These are phyloP conservation scores for Astreopora myriophthalma DNA, from an alignment of 64 coral and sea anemone genomes.

Conservation along the genomic window DNA sequence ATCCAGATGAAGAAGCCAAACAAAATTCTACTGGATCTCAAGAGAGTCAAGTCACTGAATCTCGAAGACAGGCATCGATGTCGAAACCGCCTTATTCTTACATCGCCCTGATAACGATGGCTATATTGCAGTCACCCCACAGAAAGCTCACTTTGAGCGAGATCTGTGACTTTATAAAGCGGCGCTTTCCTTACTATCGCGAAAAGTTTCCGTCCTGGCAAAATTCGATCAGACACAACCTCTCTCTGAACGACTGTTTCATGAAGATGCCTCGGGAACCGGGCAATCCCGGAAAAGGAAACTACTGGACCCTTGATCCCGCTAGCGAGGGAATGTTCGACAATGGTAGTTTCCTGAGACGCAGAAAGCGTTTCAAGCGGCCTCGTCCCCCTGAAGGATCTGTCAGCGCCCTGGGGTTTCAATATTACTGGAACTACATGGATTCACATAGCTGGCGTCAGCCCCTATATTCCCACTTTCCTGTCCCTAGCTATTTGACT, in stretches of 20 bases:
- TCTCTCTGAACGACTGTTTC: constrained; percentile 98
- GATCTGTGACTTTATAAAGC: constrained; percentile 98
- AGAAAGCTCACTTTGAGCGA: constrained; percentile 98
- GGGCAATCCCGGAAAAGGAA: constrained; percentile 96
- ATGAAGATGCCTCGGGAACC: constrained; percentile 99
- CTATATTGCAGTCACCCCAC: constrained; percentile 92
- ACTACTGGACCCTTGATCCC: constrained; percentile 98
- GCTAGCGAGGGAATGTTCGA: constrained; percentile 99
- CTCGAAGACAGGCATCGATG: constrained; percentile 42
- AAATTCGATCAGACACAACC: constrained; percentile 97
- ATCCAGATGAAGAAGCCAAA: constrained; percentile 18
- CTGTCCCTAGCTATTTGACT: constrained; percentile 39
- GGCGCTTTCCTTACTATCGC: constrained; percentile 92
- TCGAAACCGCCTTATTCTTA: constrained; percentile 99
- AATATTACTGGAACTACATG: constrained; percentile 83
- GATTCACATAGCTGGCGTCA: constrained; percentile 60
- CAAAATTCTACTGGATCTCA: background rate
- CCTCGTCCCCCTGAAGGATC: constrained; percentile 80
- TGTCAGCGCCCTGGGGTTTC: constrained; percentile 54
- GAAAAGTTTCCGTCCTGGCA: constrained; percentile 99
- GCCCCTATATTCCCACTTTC: constrained; percentile 54
- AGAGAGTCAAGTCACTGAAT: constrained; percentile 59
- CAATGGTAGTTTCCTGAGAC: constrained; percentile 94
- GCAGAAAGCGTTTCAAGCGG: constrained; percentile 93
- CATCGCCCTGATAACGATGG: constrained; percentile 97